Conservation (phyloP, 2,797 vertebrate species). For the Hirundo rustica region DNA sequence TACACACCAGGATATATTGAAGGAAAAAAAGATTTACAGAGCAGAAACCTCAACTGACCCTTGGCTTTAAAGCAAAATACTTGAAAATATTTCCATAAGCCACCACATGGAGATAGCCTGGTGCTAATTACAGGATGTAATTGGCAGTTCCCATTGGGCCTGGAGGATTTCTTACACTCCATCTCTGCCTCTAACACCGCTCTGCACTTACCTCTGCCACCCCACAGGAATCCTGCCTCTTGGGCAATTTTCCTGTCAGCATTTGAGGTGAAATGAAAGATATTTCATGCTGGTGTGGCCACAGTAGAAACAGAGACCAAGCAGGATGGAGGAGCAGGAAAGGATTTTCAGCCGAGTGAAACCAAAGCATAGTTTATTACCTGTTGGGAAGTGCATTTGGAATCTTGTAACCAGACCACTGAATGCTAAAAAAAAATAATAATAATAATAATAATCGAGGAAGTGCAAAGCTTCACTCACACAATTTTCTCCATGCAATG, state of each 20-base stretch:
- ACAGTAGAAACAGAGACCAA: not conserved
- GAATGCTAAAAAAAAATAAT: not conserved
- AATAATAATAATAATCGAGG: not conserved
- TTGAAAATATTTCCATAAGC: not conserved
- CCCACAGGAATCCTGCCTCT: not conserved
- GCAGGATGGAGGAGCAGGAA: not conserved
- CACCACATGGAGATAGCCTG: not conserved
- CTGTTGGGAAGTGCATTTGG: not conserved
- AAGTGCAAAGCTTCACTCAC: slow-evolving; percentile 3
- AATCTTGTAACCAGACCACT: slow-evolving; percentile 1
- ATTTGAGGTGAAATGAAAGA: not conserved
- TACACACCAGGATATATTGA: not conserved
- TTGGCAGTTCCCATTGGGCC: not conserved
- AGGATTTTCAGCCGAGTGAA: not conserved
- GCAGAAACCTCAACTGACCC: not conserved
- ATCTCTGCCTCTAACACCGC: not conserved
- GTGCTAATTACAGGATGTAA: not conserved
- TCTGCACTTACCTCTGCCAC: not conserved
- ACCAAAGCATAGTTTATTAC: slow-evolving; percentile 1
- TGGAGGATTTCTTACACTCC: not conserved
- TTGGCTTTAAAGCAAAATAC: not conserved
- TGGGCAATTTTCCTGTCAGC: slow-evolving; percentile 18
- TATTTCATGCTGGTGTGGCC: not conserved
- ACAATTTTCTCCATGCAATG: not conserved
- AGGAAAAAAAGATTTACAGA: not conserved